Evolutionary conservation across 2,888 invertebrate genomes (phyloP).

Genomic region (Crepidodera aurea): DNA sequence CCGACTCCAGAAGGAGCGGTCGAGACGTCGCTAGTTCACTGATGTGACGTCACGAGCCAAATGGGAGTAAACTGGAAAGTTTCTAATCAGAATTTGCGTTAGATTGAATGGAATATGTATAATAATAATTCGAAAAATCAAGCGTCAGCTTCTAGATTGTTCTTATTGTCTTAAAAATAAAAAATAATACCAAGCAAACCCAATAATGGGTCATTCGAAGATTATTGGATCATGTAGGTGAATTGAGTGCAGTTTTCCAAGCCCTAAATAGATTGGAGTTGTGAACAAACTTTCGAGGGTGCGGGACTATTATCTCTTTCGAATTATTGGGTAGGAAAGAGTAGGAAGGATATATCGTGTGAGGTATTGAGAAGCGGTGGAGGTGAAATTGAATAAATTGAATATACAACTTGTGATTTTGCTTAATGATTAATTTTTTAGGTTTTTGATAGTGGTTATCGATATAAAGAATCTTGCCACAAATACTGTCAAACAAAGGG

Average conservation of each 20-base stretch:
- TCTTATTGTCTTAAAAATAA: too few species aligned
- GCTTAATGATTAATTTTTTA: slow-evolving; percentile 5
- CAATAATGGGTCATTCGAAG: too few species aligned
- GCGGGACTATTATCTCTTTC: slow-evolving; percentile 18
- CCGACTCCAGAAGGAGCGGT: slow-evolving; percentile 31
- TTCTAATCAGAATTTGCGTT: too few species aligned
- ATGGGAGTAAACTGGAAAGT: not conserved
- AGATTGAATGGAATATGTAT: too few species aligned
- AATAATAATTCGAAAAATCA: too few species aligned
- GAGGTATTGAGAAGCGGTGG: not conserved
- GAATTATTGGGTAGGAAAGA: slow-evolving; percentile 22
- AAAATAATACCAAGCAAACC: too few species aligned
- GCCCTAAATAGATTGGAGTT: slow-evolving; percentile 17
- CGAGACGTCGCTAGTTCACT: slow-evolving; percentile 24
- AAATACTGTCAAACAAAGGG: too few species aligned
- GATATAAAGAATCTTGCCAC: too few species aligned
- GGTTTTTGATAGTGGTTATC: too few species aligned
- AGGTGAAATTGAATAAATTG: not conserved
- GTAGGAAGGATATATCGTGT: slow-evolving; percentile 15
- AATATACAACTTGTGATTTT: not conserved
- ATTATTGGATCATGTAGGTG: not conserved
- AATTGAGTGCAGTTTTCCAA: not conserved
- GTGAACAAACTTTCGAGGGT: slow-evolving; percentile 3
- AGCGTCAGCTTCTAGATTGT: too few species aligned
- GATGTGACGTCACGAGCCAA: slow-evolving; percentile 18